These are phyloP conservation scores for Isotomurus palustris DNA, from an alignment of 2,888 invertebrate genomes.

Conservation along the genomic window DNA sequence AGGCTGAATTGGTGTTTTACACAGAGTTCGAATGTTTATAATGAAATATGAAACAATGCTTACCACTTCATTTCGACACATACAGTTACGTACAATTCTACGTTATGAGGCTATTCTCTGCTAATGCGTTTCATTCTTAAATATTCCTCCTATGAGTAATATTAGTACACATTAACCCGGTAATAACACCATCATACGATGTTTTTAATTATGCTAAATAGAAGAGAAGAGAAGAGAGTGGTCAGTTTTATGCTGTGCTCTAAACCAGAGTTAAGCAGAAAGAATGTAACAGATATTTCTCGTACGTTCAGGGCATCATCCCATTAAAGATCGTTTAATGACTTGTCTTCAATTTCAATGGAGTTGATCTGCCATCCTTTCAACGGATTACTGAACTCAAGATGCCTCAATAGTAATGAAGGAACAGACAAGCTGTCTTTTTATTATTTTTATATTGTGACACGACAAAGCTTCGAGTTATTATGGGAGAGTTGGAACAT, in stretches of 20 bases:
- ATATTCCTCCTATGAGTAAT: too few species aligned
- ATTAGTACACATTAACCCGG: too few species aligned
- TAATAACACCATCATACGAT: neutral
- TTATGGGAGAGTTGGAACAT: slow-evolving; percentile 7
- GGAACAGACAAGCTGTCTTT: slow-evolving; percentile 14
- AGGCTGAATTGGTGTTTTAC: slow-evolving; percentile 3
- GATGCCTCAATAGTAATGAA: neutral
- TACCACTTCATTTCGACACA: neutral
- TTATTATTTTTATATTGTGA: slow-evolving; percentile 7
- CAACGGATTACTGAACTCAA: neutral
- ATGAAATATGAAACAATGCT: slow-evolving; percentile 7
- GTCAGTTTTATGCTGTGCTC: too few species aligned
- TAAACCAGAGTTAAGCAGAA: too few species aligned
- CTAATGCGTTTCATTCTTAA: too few species aligned
- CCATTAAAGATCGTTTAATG: neutral
- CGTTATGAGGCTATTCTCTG: too few species aligned
- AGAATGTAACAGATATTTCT: too few species aligned
- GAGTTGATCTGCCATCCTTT: too few species aligned
- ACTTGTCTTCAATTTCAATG: neutral
- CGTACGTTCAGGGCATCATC: too few species aligned
- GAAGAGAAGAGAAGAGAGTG: neutral
- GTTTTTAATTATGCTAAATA: neutral
- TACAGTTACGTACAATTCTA: too few species aligned
- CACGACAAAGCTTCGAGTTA: neutral
- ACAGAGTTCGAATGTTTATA: neutral